These are phyloP conservation scores for Emberiza fucata DNA, from an alignment of 2,113 vertebrate genomes.

Conservation along the genomic window DNA sequence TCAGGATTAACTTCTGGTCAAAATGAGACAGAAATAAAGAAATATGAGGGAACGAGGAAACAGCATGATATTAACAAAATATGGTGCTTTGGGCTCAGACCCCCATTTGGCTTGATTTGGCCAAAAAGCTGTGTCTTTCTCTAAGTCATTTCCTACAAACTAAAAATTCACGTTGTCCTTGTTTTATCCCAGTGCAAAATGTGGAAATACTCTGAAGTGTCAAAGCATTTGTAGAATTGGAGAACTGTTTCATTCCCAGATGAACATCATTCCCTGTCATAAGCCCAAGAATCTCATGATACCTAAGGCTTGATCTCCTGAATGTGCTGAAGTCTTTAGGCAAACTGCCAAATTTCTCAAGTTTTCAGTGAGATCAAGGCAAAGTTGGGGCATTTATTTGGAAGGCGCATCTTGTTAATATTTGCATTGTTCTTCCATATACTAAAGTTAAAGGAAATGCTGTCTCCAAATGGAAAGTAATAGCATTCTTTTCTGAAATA, in stretches of 20 bases:
- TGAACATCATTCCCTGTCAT: slow-evolving; percentile 28
- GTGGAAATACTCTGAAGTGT: slow-evolving; percentile 9
- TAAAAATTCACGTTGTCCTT: neutral
- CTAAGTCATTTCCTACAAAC: neutral
- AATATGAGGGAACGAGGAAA: neutral
- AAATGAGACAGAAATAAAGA: neutral
- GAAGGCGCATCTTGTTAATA: slow-evolving; percentile 27
- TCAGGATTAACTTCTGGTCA: neutral
- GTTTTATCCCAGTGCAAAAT: neutral
- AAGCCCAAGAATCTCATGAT: neutral
- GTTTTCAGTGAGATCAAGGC: slow-evolving; percentile 50
- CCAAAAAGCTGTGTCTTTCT: neutral
- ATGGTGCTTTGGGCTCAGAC: neutral
- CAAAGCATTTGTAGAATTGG: neutral
- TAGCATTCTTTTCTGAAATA: slow-evolving; percentile 18
- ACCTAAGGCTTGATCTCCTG: slow-evolving; percentile 38
- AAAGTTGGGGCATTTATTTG: neutral
- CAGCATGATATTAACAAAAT: neutral
- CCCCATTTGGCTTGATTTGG: neutral
- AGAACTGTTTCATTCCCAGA: neutral
- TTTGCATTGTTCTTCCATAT: slow-evolving; percentile 15
- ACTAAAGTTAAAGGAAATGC: slow-evolving; percentile 8
- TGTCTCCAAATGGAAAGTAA: slow-evolving; percentile 8
- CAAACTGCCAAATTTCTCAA: slow-evolving; percentile 43
- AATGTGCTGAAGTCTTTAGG: slow-evolving; percentile 13